These are phyloP conservation scores for Caenorhabditis imperialis DNA, from an alignment of 2,888 invertebrate genomes.

Conservation along the genomic window DNA sequence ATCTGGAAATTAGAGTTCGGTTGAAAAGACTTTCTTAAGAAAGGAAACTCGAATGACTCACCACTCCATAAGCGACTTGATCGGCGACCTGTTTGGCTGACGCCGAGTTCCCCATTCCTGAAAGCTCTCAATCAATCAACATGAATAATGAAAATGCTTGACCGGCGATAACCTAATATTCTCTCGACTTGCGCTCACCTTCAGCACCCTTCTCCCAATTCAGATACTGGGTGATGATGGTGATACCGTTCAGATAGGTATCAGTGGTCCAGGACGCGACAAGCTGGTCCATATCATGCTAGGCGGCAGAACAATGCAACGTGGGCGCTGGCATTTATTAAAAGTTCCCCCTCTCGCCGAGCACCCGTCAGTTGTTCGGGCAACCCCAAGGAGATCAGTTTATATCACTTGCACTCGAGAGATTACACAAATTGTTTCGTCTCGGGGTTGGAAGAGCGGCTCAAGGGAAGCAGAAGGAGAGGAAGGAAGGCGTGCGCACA, in stretches of 20 bases:
- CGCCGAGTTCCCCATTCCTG: conserved; percentile 48
- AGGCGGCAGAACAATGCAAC: conserved; percentile 17
- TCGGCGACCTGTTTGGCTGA: conserved; percentile 48
- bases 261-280: conserved; percentile 42
- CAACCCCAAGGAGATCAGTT: conserved; percentile 8
- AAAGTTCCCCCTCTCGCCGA: background rate
- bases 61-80: conserved; percentile 54
- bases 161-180: background rate
- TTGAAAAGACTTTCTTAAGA: background rate
- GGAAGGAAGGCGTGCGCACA: conserved; percentile 1
- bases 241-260: conserved; percentile 41
- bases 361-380: conserved; percentile 17
- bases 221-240: conserved; percentile 30
- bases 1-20: conserved; percentile 19
- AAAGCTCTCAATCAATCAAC: background rate
- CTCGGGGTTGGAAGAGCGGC: background rate
- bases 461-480: background rate
- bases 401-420: background rate
- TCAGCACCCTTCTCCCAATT: conserved; percentile 38
- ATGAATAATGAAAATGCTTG: too few relatives aligned
- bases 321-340: conserved; percentile 8
- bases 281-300: conserved; percentile 43
- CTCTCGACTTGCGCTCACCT: conserved; percentile 8
- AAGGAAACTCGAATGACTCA: conserved; percentile 3
- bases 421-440: background rate